Percentiles rank a stretch among this genome's conserved stretches.
phyloP scores from a whole-genome alignment of 2,888 invertebrate species.

The Drosophila rellima region DNA sequence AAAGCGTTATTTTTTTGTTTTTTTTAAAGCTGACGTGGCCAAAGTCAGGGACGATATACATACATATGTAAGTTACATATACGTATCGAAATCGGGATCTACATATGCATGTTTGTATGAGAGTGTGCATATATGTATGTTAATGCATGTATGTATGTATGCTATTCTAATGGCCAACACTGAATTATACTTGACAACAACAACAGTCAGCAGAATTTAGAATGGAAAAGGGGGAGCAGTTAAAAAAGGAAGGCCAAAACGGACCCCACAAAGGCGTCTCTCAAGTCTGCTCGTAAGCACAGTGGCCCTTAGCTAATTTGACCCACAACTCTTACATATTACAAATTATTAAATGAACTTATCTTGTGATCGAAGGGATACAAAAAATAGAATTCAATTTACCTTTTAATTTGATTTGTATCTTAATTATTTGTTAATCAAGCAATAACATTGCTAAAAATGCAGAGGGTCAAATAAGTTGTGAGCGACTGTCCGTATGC shows the following conservation, averaged over 20 bases:
- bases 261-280: constrained; percentile 18
- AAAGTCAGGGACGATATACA: constrained; percentile 13
- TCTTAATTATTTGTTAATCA: no score
- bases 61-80: background rate
- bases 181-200: constrained; percentile 2
- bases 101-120: no score
- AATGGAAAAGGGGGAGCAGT: background rate
- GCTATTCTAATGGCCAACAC: constrained; percentile 39
- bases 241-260: background rate
- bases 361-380: no score
- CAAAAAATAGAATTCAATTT: no score
- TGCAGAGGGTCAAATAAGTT: no score
- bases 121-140: background rate
- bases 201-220: background rate
- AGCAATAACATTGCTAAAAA: no score
- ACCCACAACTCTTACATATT: no score
- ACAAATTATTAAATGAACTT: no score
- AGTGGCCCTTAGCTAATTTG: no score
- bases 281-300: background rate
- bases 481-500: no score
- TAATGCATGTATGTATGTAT: constrained; percentile 8
- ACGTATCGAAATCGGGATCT: background rate
- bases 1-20: constrained; percentile 9
- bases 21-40: constrained; percentile 48
- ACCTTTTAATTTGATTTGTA: no score